Evolutionary conservation across 2,113 vertebrate species (phyloP).

Genomic region (Nibea albiflora): DNA sequence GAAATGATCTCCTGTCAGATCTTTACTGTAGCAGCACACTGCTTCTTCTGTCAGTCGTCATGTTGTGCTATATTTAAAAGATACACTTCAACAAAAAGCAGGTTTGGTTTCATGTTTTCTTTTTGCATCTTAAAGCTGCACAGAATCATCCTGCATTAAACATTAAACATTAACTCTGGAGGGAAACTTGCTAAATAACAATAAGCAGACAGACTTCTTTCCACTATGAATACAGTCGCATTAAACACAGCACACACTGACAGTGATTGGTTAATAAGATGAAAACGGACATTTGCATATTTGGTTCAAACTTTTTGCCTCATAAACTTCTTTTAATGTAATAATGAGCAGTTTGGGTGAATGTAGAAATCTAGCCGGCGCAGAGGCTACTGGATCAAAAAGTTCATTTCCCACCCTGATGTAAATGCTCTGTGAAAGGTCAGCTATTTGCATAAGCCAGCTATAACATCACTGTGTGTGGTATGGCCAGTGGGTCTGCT

Average conservation of each 20-base stretch:
- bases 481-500: conserved; percentile 62
- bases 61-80: not conserved
- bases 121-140: not conserved
- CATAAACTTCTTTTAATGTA: not conserved
- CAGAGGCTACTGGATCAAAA: conserved; percentile 41
- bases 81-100: not conserved
- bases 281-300: not conserved
- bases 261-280: not conserved
- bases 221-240: not conserved
- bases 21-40: too few species aligned
- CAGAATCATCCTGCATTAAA: not conserved
- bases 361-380: conserved; percentile 16
- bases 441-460: conserved; percentile 71
- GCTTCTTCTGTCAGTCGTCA: too few species aligned
- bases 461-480: conserved; percentile 58
- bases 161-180: not conserved
- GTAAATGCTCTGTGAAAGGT: conserved; percentile 73
- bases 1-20: too few species aligned
- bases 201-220: not conserved
- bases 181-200: not conserved
- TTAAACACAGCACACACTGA: not conserved
- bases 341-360: conserved; percentile 15
- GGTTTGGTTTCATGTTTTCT: too few species aligned
- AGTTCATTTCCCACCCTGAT: conserved; percentile 61
- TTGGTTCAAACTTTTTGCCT: not conserved